Evolutionary conservation across 2,113 vertebrate genomes (phyloP).

Genomic region (Phodopus roborovskii): DNA sequence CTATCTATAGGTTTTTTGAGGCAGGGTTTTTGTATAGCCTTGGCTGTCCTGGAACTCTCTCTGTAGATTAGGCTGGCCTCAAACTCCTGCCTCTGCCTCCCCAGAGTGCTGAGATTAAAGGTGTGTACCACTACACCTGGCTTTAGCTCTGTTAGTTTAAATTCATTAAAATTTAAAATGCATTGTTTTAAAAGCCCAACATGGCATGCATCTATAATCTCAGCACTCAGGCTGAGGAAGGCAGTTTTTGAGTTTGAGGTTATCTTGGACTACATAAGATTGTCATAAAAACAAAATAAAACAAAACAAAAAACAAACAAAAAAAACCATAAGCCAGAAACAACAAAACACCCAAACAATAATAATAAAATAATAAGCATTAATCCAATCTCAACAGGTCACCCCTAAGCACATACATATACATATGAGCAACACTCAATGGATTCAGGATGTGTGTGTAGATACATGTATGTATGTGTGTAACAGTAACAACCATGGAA

Average conservation of each 20-base stretch:
- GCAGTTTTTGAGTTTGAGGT: background rate
- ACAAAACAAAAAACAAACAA: background rate
- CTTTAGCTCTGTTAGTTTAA: background rate
- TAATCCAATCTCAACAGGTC: background rate
- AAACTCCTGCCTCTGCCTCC: background rate
- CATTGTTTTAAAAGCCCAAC: background rate
- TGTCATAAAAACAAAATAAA: background rate
- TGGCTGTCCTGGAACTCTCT: background rate
- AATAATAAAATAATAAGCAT: background rate
- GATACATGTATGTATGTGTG: background rate
- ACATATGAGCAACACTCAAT: background rate
- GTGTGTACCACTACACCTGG: accelerated
- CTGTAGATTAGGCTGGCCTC: background rate
- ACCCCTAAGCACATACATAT: background rate
- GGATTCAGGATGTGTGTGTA: background rate
- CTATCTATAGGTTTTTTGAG: background rate
- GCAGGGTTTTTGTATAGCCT: background rate
- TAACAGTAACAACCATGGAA: background rate
- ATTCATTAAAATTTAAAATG: background rate
- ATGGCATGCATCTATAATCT: background rate
- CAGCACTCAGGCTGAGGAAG: background rate
- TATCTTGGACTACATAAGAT: background rate
- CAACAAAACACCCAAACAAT: background rate
- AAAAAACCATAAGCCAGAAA: background rate
- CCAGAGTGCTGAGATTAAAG: background rate